Evolutionary conservation across 1,140 invertebrate genomes (phyloP).

Genomic region (Calliphora vicina): DNA sequence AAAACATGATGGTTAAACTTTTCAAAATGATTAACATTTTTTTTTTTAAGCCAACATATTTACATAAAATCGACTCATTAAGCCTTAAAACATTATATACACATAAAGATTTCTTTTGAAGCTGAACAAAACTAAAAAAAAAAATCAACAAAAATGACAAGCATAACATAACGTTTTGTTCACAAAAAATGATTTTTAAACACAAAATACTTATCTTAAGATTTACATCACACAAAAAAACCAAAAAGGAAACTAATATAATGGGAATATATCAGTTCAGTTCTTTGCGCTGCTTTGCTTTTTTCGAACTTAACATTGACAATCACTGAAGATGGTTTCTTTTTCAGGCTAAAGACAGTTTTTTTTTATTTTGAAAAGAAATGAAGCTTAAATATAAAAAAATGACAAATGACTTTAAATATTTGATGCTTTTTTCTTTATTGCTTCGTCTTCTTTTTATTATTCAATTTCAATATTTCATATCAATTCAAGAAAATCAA

Average conservation of each 20-base stretch:
- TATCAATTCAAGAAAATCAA: constrained; percentile 29
- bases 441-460: background rate
- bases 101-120: constrained; percentile 2
- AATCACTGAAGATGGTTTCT: background rate
- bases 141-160: background rate
- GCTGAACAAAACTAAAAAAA: no score
- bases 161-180: constrained; percentile 31
- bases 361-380: background rate
- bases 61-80: constrained; percentile 26
- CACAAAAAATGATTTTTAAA: constrained; percentile 10
- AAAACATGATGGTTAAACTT: constrained; percentile 4
- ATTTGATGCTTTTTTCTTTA: background rate
- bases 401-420: constrained; percentile 32
- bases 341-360: background rate
- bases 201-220: constrained; percentile 22
- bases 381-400: constrained; percentile 18
- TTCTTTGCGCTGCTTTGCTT: background rate
- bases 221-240: constrained; percentile 24
- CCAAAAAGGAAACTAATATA: background rate
- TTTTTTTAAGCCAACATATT: constrained; percentile 13
- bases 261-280: background rate
- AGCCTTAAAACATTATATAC: background rate
- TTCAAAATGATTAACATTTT: constrained; percentile 6
- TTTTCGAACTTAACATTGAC: background rate
- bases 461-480: background rate